Conservation (phyloP, 2,888 invertebrate species). For the Zygaena filipendulae region DNA sequence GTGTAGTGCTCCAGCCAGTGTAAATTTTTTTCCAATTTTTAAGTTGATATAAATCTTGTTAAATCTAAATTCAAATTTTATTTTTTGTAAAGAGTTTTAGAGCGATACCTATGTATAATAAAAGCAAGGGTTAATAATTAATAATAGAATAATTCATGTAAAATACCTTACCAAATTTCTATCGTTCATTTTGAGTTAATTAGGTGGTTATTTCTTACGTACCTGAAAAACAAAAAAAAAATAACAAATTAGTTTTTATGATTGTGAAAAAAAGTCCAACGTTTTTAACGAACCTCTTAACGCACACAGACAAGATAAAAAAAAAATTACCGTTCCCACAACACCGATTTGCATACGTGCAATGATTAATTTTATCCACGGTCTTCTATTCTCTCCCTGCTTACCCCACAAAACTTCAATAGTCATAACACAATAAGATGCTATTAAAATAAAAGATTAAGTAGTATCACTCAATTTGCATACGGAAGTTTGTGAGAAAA, state of each 20-base stretch:
- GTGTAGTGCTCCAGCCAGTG: too few species aligned
- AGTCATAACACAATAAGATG: slow-evolving; percentile 58
- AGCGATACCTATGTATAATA: too few species aligned
- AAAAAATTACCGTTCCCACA: slow-evolving; percentile 35
- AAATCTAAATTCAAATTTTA: too few species aligned
- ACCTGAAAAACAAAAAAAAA: slow-evolving; percentile 32
- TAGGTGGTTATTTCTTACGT: slow-evolving; percentile 26
- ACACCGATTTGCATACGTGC: slow-evolving; percentile 49
- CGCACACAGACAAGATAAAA: slow-evolving; percentile 18
- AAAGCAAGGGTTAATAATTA: too few species aligned
- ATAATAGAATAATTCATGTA: too few species aligned
- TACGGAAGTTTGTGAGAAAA: slow-evolving; percentile 54
- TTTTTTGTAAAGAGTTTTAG: too few species aligned
- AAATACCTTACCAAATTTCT: too few species aligned
- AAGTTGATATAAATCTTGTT: too few species aligned
- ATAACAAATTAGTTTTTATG: slow-evolving; percentile 6
- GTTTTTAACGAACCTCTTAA: too few species aligned
- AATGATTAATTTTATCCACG: slow-evolving; percentile 54
- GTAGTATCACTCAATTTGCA: slow-evolving; percentile 54
- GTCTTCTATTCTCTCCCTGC: slow-evolving; percentile 32
- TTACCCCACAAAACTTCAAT: slow-evolving; percentile 43
- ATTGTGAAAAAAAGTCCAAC: too few species aligned
- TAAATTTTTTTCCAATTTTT: too few species aligned
- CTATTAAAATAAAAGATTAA: slow-evolving; percentile 67
- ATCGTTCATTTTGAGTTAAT: too few species aligned